phyloP scores from a whole-genome alignment of 2,888 invertebrate species.

The Venusia cambrica region DNA sequence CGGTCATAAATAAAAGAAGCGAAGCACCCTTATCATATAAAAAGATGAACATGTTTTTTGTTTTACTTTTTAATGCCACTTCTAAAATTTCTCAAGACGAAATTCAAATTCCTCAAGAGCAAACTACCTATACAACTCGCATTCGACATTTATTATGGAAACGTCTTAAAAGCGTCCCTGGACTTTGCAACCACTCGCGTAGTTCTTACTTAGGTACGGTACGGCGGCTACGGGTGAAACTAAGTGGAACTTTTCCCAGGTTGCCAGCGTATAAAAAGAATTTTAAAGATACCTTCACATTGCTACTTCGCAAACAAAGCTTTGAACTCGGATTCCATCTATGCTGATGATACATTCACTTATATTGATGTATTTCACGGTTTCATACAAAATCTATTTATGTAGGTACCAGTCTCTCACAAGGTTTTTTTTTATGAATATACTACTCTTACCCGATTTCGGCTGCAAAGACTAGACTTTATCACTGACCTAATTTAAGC shows the following conservation, averaged over 20 bases:
- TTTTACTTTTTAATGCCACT: neutral
- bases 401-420: too few species aligned
- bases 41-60: too few species aligned
- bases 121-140: conserved; percentile 24
- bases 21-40: too few species aligned
- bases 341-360: conserved; percentile 19
- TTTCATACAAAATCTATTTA: too few species aligned
- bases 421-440: too few species aligned
- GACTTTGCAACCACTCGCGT: conserved; percentile 63
- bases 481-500: too few species aligned
- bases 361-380: too few species aligned
- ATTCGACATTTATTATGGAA: conserved; percentile 60
- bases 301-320: conserved; percentile 52
- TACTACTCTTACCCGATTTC: too few species aligned
- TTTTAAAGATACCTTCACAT: conserved; percentile 59
- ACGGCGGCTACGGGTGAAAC: conserved; percentile 61
- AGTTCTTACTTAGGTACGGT: conserved; percentile 66
- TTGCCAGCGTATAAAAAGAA: conserved; percentile 69
- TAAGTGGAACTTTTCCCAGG: conserved; percentile 73
- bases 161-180: conserved; percentile 64
- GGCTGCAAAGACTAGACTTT: too few species aligned
- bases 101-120: conserved; percentile 26
- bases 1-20: too few species aligned
- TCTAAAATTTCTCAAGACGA: conserved; percentile 3
- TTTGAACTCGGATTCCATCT: conserved; percentile 38